phyloP scores from a whole-genome alignment of 1,140 invertebrate species.

The Scaptomyza graminum region DNA sequence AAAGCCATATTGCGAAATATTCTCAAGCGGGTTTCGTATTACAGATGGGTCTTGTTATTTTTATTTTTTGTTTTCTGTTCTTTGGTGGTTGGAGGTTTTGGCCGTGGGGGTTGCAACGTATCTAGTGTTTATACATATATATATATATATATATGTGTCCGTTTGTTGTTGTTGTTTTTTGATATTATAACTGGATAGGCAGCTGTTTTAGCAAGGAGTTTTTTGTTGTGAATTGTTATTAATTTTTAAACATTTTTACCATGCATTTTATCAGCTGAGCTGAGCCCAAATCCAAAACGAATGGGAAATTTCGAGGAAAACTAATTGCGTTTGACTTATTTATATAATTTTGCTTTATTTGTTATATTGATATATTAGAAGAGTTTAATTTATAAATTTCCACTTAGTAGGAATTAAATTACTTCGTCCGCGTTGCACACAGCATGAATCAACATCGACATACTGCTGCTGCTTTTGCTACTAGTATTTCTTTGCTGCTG shows the following conservation, averaged over 20 bases:
- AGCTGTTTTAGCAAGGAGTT: slow-evolving; percentile 59
- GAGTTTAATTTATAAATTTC: slow-evolving; percentile 42
- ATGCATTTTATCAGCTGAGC: slow-evolving; percentile 32
- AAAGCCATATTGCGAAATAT: slow-evolving; percentile 87
- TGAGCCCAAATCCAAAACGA: neutral
- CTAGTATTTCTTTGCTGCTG: slow-evolving; percentile 18
- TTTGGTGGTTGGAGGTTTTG: slow-evolving; percentile 45
- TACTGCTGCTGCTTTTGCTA: slow-evolving; percentile 39
- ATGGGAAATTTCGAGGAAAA: slow-evolving; percentile 5
- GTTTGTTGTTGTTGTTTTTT: slow-evolving; percentile 59
- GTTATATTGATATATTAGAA: slow-evolving; percentile 52
- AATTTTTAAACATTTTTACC: slow-evolving; percentile 45
- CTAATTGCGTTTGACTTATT: slow-evolving; percentile 36
- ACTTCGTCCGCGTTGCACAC: slow-evolving; percentile 46
- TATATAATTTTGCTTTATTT: slow-evolving; percentile 61
- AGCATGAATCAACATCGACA: slow-evolving; percentile 71
- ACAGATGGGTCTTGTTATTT: slow-evolving; percentile 62
- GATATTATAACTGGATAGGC: slow-evolving; percentile 29
- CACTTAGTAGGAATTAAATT: slow-evolving; percentile 67
- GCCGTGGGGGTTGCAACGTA: slow-evolving; percentile 48
- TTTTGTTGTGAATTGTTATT: slow-evolving; percentile 34
- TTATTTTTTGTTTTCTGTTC: slow-evolving; percentile 3
- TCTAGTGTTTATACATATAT: slow-evolving; percentile 37
- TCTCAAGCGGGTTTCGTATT: slow-evolving; percentile 45
- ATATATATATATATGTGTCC: slow-evolving; percentile 55